Evolutionary conservation across 2,888 invertebrate genomes (phyloP).

Genomic region (Heliconius hortense): DNA sequence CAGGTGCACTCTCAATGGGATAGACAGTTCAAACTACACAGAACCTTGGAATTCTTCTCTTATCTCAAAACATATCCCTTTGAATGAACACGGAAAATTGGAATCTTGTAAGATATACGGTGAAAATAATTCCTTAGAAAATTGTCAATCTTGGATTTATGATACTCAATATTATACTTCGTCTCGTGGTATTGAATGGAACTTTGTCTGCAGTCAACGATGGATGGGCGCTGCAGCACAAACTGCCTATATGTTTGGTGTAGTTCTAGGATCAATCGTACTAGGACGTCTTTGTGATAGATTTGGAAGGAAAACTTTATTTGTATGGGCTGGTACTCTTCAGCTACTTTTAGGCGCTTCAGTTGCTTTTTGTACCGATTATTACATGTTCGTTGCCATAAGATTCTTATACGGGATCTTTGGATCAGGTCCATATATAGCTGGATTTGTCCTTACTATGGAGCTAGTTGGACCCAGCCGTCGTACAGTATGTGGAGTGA

Average conservation of each 20-base stretch:
- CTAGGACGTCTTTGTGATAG: slow-evolving; percentile 91
- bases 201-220: slow-evolving; percentile 88
- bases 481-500: slow-evolving; percentile 90
- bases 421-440: slow-evolving; percentile 89
- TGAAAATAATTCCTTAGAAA: slow-evolving; percentile 61
- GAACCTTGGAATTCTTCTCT: slow-evolving; percentile 80
- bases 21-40: slow-evolving; percentile 78
- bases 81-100: slow-evolving; percentile 78
- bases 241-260: slow-evolving; percentile 91
- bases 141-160: slow-evolving; percentile 85
- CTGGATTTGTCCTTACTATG: slow-evolving; percentile 88
- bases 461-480: slow-evolving; percentile 91
- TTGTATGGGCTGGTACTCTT: slow-evolving; percentile 87
- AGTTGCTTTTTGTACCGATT: slow-evolving; percentile 89
- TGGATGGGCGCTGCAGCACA: slow-evolving; percentile 93
- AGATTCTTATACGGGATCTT: slow-evolving; percentile 90
- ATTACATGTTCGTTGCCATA: slow-evolving; percentile 85
- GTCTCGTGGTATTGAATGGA: slow-evolving; percentile 91
- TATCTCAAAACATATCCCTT: slow-evolving; percentile 81
- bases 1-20: slow-evolving; percentile 82
- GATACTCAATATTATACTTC: slow-evolving; percentile 87
- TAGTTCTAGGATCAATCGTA: slow-evolving; percentile 89
- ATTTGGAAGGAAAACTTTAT: slow-evolving; percentile 89
- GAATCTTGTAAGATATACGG: slow-evolving; percentile 84
- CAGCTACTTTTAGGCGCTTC: slow-evolving; percentile 87